phyloP scores from a whole-genome alignment of 2,797 vertebrate genomes.

The Darevskia mixta region DNA sequence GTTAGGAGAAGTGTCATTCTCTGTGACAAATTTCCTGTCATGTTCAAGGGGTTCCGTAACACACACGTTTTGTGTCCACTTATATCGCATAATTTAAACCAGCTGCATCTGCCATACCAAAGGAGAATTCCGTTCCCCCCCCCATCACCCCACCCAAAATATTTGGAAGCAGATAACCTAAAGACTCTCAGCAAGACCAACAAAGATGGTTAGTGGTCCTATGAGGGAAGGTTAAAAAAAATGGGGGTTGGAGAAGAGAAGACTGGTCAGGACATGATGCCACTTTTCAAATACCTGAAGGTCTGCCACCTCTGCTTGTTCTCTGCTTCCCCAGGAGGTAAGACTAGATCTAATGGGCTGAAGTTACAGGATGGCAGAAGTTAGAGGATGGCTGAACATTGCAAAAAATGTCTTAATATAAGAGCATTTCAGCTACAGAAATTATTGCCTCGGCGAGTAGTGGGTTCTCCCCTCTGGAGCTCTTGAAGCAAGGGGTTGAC shows the following conservation, averaged over 20 bases:
- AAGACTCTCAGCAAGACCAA: no score
- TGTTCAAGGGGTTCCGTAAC: no score
- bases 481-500: background rate
- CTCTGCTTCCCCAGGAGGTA: background rate
- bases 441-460: background rate
- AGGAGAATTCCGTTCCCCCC: no score
- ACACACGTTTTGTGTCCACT: no score
- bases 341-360: background rate
- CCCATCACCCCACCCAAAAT: no score
- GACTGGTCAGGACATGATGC: background rate
- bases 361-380: background rate
- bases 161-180: no score
- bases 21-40: background rate
- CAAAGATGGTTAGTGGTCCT: background rate
- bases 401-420: background rate
- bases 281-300: background rate
- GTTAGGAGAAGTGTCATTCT: background rate
- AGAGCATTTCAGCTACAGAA: background rate
- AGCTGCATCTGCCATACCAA: no score
- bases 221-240: background rate
- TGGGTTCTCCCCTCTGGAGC: no score
- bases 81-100: no score
- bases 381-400: background rate
- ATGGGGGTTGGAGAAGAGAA: background rate
- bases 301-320: background rate